Evolutionary conservation across 2,888 invertebrate species (phyloP), one percentile per base, ranked within the genome.

Genomic region (Pogonocherus hispidulus): DNA sequence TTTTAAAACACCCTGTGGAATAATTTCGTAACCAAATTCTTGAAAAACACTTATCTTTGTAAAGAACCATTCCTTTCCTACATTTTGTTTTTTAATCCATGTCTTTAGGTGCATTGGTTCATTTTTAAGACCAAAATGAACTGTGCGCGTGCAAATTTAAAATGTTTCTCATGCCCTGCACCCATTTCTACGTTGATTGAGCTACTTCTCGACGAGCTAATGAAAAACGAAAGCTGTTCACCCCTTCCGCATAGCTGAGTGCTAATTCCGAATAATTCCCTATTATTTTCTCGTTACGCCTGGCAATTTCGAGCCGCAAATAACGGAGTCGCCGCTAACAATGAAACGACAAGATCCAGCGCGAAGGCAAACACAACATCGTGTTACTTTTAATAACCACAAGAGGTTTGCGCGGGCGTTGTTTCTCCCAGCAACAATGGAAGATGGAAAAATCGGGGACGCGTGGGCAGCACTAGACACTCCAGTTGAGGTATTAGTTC

Each of bases 361-460:
- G 66, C 66, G 59, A 60, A 66, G 66, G 55, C 66, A 60, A 60
- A 46, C 55, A 49, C 47, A 59, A 59, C 59, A 46, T 66, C 37
- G 37, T 37, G 55, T 60, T 47, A 66, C 52, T 62, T 46, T 55
- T 49, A 59, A 66, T 60, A 52, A 54, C 52, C 66, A 23, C 47
- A 47, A 62, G 55, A 47, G 35, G 27, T 62, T 44, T 27, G 54
- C 60, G 66, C 44, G 35, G 66, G 66, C 66, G 59, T 66, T 41
- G 32, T 22, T 51, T 55, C 52, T 54, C 46, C 37, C 32, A 49
- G 47, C 60, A 62, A 62, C 60, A 66, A 59, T 57, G 14, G 47
- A 37, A 37, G 32, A 52, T 52, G 55, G 37, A 35, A 37, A 37
- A 55, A 55, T 37, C 37, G 20, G 0, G 14, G 19, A 14, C 35